A percentile compares a stretch with the other conserved stretches of the same genome.
Evolutionary conservation across 1,140 invertebrate genomes (phyloP).

Genomic region (Cepaea nemoralis): DNA sequence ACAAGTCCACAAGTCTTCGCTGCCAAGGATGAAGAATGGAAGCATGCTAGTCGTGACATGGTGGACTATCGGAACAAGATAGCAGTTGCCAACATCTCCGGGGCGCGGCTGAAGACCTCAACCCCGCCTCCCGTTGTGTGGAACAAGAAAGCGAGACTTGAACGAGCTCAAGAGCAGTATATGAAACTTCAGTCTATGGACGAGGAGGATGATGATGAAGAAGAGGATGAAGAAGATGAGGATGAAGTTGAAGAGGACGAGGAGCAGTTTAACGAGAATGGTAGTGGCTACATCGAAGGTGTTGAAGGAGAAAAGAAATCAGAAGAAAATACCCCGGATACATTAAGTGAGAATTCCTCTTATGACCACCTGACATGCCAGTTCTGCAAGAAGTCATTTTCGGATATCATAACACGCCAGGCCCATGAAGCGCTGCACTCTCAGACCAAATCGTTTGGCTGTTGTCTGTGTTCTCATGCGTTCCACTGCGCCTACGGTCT

Average conservation of each 20-base stretch:
- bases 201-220: constrained; percentile 36
- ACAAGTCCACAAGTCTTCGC: not conserved
- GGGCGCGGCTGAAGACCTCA: constrained; percentile 13
- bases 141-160: constrained; percentile 17
- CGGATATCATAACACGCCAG: constrained; percentile 16
- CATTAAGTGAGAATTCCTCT: not conserved
- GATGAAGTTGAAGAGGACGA: constrained; percentile 36
- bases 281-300: not conserved
- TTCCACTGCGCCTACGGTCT: constrained; percentile 36
- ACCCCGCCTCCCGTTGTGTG: not conserved
- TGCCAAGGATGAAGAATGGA: not conserved
- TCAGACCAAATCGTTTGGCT: constrained; percentile 30
- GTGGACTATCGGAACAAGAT: constrained; percentile 7
- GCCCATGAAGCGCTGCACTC: constrained; percentile 34
- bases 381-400: constrained; percentile 32
- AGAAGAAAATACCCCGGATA: not conserved
- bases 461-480: constrained; percentile 12
- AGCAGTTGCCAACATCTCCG: constrained; percentile 19
- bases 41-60: not conserved
- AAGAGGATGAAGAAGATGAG: constrained; percentile 30
- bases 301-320: not conserved
- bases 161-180: constrained; percentile 9
- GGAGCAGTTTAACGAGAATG: constrained; percentile 32
- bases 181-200: constrained; percentile 23
- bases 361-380: constrained; percentile 24